phyloP scores from a whole-genome alignment of 2,113 vertebrate genomes.

The Narcine bancroftii region DNA sequence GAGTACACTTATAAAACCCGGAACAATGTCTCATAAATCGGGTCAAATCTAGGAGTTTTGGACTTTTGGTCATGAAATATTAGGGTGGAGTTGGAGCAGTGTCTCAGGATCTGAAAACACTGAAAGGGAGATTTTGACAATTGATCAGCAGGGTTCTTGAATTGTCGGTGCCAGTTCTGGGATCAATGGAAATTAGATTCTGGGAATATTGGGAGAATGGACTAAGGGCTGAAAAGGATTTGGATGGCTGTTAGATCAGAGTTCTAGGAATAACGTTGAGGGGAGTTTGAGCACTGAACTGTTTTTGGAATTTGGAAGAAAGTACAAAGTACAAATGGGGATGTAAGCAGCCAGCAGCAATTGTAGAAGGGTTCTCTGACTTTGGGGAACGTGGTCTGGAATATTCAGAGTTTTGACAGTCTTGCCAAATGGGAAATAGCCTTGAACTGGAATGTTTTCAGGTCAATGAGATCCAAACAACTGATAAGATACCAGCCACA shows the following conservation, averaged over 20 bases:
- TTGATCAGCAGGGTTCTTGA: not conserved
- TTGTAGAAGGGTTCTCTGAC: not conserved
- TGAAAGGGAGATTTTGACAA: not conserved
- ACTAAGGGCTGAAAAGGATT: not conserved
- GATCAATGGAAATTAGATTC: not conserved
- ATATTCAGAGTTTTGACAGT: not conserved
- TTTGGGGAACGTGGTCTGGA: not conserved
- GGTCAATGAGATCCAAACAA: not conserved
- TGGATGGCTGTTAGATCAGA: not conserved
- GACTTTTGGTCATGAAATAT: not conserved
- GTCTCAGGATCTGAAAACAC: too few species aligned
- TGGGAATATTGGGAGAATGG: not conserved
- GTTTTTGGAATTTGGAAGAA: not conserved
- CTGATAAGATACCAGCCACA: not conserved
- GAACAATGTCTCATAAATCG: not conserved
- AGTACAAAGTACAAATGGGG: not conserved
- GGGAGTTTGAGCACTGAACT: not conserved
- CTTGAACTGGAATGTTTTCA: not conserved
- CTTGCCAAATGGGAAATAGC: not conserved
- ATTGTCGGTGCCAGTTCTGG: not conserved
- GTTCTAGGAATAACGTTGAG: not conserved
- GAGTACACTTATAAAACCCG: too few species aligned
- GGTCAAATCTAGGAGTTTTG: not conserved
- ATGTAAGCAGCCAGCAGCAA: not conserved
- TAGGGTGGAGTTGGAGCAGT: not conserved